These are phyloP conservation scores for Drosophila cracens DNA, from an alignment of 2,888 invertebrate genomes.

Conservation along the genomic window DNA sequence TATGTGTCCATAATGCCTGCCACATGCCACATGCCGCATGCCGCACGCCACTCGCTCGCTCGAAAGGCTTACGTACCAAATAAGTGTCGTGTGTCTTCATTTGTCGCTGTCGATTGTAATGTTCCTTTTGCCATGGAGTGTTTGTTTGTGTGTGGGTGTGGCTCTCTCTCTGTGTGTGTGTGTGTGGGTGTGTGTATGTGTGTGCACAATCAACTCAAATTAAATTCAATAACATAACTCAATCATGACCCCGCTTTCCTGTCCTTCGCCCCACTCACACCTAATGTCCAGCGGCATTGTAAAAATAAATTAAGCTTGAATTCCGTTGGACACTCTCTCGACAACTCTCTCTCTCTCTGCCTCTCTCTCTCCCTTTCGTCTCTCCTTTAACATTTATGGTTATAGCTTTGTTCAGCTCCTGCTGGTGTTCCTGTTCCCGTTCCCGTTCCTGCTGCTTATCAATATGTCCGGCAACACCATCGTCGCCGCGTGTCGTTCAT, in stretches of 20 bases:
- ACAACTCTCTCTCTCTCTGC: constrained; percentile 18
- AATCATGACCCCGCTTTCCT: constrained; percentile 61
- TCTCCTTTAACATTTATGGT: constrained; percentile 16
- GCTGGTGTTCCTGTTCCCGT: constrained; percentile 14
- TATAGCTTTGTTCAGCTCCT: constrained; percentile 23
- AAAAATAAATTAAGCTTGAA: constrained; percentile 80
- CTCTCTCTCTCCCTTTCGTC: constrained; percentile 3
- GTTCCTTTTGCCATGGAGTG: constrained; percentile 37
- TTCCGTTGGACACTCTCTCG: constrained; percentile 59
- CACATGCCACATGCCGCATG: constrained; percentile 32
- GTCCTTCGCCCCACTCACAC: constrained; percentile 5
- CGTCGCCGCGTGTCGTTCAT: constrained; percentile 59
- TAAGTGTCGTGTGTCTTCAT: constrained; percentile 79
- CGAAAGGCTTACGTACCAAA: constrained; percentile 73
- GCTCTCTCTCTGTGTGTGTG: constrained; percentile 6
- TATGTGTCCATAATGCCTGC: constrained; percentile 74
- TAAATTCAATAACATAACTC: constrained; percentile 83
- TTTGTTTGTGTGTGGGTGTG: constrained; percentile 7
- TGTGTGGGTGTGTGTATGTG: constrained; percentile 35
- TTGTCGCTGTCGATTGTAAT: constrained; percentile 74
- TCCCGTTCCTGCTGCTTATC: constrained; percentile 46
- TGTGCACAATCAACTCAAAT: constrained; percentile 81
- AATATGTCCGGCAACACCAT: constrained; percentile 44
- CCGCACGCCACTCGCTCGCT: constrained; percentile 24
- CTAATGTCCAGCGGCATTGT: constrained; percentile 44